These are phyloP conservation scores for Rapana venosa DNA, from an alignment of 2,888 invertebrate genomes.

Conservation along the genomic window DNA sequence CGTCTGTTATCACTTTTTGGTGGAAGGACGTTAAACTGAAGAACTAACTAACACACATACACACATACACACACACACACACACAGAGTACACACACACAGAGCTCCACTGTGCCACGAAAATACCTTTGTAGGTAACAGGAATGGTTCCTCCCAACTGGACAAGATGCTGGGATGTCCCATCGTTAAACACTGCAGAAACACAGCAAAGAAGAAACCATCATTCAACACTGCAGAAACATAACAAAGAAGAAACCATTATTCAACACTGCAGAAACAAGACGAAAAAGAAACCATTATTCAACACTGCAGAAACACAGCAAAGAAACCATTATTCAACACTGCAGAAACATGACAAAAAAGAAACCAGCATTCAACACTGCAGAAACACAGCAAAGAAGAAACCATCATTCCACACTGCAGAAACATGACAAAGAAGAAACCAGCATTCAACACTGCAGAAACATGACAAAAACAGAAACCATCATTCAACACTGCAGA, in stretches of 20 bases:
- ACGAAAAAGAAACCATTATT: background rate
- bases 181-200: slow-evolving; percentile 89
- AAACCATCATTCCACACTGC: slow-evolving; percentile 95
- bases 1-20: no score
- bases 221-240: background rate
- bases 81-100: background rate
- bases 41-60: background rate
- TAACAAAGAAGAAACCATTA: no score
- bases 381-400: no score
- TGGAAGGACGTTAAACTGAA: no score
- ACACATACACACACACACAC: background rate
- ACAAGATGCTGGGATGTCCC: slow-evolving; percentile 89
- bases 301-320: background rate
- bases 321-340: slow-evolving; percentile 97
- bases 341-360: slow-evolving; percentile 79
- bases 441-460: background rate
- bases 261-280: slow-evolving; percentile 86
- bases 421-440: slow-evolving; percentile 49
- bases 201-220: background rate
- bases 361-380: background rate
- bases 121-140: slow-evolving; percentile 90
- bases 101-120: background rate
- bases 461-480: no score
- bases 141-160: slow-evolving; percentile 93
- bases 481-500: slow-evolving; percentile 92